Base-by-base conservation (phyloP, 1,140 invertebrate genomes). In the Danaus melanippus region DNA sequence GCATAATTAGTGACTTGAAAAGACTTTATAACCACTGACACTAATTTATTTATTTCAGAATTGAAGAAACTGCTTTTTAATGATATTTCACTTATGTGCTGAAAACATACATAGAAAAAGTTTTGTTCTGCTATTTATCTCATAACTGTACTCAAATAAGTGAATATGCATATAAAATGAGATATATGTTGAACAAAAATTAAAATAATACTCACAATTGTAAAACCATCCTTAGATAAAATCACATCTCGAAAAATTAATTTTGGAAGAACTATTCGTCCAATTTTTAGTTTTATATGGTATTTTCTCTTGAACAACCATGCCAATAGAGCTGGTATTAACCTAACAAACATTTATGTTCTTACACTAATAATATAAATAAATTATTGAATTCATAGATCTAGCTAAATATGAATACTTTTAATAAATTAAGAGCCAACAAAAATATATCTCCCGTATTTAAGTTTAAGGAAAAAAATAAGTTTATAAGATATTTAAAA, bases 21-120 rank as follows among this genome's bases (percentile, higher is more conserved):
- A 78, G 96, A 94, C 51, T 91, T 90, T 62, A 96, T 91, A 17
- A 96, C 92, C 32, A 98, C 90, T 8, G 94, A 94, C 12, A 98
- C 76, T 8, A 97, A 84, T 86, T 97, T 98, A 12, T 93, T 95
- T 17, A 95, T 93, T 62, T 96, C 94, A 9, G 94, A 95, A 76
- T 95, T 97, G 53, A 97, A 91, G 74, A 96, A 93, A 86, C 95
- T 96, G 77, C 95, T 97, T 11, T 94, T 91, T 53, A 97, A 89
- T 68, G 94, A 93, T 53, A 97, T 91, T 79, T 95, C 92, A 69
- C 96, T 94, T 59, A 97, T 92, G 87, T 95, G 92, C 94, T 97
- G 62, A 32, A 74, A 77, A 56, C 39, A 62, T 40, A 58, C 11
- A 53, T 15, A 47, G n/a, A 42, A 12, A 44, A 3, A 12, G n/a